A percentile compares a stretch with the other conserved stretches of the same genome.
Conservation (phyloP, 1,140 invertebrate species). For the Lineus longissimus region DNA sequence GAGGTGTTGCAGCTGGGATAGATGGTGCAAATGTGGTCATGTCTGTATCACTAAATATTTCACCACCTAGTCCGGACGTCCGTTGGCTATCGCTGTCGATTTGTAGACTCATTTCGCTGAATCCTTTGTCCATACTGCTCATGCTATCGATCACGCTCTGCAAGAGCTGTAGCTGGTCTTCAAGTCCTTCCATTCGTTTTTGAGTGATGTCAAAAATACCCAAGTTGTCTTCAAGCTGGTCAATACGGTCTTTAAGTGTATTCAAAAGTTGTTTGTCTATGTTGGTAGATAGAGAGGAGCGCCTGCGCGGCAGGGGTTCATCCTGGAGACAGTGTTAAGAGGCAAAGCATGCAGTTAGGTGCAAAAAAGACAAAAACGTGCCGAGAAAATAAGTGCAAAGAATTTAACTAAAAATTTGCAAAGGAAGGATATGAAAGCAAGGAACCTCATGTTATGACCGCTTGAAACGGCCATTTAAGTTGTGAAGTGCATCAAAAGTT, state of each 20-base stretch:
- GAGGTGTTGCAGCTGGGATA: not conserved
- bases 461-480: no score
- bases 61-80: not conserved
- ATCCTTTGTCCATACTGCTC: not conserved
- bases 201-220: not conserved
- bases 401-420: no score
- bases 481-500: no score
- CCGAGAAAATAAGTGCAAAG: no score
- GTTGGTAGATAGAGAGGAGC: no score
- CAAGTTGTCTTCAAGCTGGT: not conserved
- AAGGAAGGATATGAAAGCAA: no score
- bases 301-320: no score
- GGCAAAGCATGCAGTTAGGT: no score
- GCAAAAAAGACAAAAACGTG: no score
- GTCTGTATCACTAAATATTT: not conserved
- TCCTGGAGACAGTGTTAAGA: no score
- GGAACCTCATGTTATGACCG: no score
- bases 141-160: slow-evolving; percentile 1
- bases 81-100: no score
- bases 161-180: not conserved
- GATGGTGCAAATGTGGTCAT: not conserved
- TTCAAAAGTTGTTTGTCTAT: not conserved
- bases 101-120: not conserved
- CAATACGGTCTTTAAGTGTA: not conserved
- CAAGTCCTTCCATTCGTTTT: not conserved